Base-by-base conservation (phyloP, 2,797 vertebrate genomes). In the Danionella dracula region DNA sequence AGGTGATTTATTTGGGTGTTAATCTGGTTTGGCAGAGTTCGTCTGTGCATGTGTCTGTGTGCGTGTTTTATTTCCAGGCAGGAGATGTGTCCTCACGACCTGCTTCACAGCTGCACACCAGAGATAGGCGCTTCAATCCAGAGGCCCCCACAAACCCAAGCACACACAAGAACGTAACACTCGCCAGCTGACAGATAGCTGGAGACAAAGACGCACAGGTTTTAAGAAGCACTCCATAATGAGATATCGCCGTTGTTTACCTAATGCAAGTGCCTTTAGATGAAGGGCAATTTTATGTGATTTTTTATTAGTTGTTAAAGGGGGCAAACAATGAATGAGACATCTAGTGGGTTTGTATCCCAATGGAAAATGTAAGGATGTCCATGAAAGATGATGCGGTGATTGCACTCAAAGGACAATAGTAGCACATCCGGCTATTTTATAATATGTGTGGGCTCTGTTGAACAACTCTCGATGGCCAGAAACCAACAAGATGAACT, bases 41-140 rank as follows among this genome's bases (percentile, higher is more conserved):
- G 6, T 27, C 23, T 27, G 23, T 48, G 44, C 54, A 17, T 16
- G 40, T 45, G 20, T 17, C 15, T 5, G 45, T 58, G 55, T 71
- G 48, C 61, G 51, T 63, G 58, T 50, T 71, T 37, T 66, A 68
- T 77, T 76, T 77, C 71, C 57, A 67, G 68, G 23, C 54, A 49
- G 29, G 53, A 67, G 59, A 56, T 59, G 69, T 61, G 60, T 66
- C 64, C 70, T 61, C 53, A 40, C 45, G 61, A 77, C 72, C 75
- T 55, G 66, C 34, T 65, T 65, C 69, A 65, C 75, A 79, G 78
- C 73, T 79, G 78, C 59, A 68, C 54, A 51, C 66, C 46, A 51
- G 59, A 77, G 78, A 79, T 79, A 79, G 71, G 66, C 72, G 66
- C 69, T 74, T 76, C 71, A 77, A 79, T 71, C 66, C 78, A 44